A percentile compares a stretch with the other conserved stretches of the same genome.
These are phyloP conservation scores for human DNA, from an alignment of 2,113 vertebrate species.

Conservation along the genomic window GRCh38 chr9:3591001-3591500, in stretches of 20 bases:
- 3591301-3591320: neutral
- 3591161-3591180: neutral
- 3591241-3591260: neutral
- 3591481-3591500: no score
- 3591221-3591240: neutral
- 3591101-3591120: neutral
- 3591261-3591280: neutral
- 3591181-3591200: neutral
- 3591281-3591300: neutral
- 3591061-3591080: neutral
- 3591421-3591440: no score
- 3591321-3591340: no score
- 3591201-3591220: neutral
- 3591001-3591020: neutral
- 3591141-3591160: neutral
- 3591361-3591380: no score
- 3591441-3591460: no score
- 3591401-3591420: no score
- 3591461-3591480: no score
- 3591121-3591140: neutral
- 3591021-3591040: neutral
- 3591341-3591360: no score
- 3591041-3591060: neutral
- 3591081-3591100: neutral
- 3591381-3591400: no score